Percentiles rank a stretch among this genome's conserved stretches.
Evolutionary conservation across 2,888 invertebrate species (phyloP).

Genomic region (Argynnis bischoffii): DNA sequence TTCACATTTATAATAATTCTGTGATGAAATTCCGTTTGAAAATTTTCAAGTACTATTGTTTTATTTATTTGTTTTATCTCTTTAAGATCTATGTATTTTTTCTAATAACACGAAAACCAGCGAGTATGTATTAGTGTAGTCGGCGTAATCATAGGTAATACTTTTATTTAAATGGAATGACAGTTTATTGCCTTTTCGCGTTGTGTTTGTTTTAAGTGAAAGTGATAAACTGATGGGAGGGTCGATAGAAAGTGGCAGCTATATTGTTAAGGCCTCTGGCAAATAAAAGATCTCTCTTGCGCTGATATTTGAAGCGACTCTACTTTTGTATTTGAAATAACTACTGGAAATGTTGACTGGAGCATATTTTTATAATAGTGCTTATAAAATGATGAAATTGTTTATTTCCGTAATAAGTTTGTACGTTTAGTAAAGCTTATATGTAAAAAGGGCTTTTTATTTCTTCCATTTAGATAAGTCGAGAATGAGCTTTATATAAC

Average conservation of each 20-base stretch:
- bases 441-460: too few species aligned
- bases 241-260: conserved; percentile 39
- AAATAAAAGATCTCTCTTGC: conserved; percentile 4
- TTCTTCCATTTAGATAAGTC: too few species aligned
- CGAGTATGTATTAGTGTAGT: background rate
- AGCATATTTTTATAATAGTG: background rate
- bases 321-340: background rate
- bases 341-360: background rate
- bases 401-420: too few species aligned
- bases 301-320: background rate
- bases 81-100: too few species aligned
- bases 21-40: too few species aligned
- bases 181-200: conserved; percentile 20
- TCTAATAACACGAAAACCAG: too few species aligned
- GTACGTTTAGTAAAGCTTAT: too few species aligned
- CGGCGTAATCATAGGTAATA: background rate
- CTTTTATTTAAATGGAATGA: conserved; percentile 8
- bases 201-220: conserved; percentile 34
- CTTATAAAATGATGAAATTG: too few species aligned
- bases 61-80: too few species aligned
- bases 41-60: too few species aligned
- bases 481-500: too few species aligned
- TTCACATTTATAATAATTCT: too few species aligned
- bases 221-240: conserved; percentile 35
- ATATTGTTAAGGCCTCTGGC: conserved; percentile 30